These are phyloP conservation scores for Chelmon rostratus DNA, from an alignment of 2,797 vertebrate genomes.

Conservation along the genomic window DNA sequence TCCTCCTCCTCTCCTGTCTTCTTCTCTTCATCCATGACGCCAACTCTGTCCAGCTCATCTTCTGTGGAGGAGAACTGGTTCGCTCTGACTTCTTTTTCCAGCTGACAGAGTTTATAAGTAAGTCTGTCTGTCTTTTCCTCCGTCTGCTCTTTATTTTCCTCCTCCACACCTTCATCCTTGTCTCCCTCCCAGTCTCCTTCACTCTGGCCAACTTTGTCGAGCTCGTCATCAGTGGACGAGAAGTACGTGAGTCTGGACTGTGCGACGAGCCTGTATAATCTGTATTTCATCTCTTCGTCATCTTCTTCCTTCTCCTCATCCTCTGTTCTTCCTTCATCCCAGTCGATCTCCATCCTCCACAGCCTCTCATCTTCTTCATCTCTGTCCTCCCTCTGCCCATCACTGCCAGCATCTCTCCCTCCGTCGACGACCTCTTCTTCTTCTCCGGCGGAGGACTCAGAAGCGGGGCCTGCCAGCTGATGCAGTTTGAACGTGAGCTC, in stretches of 20 bases:
- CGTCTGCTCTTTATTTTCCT: conserved; percentile 39
- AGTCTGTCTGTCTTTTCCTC: conserved; percentile 54
- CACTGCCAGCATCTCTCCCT: not conserved
- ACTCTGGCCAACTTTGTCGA: conserved; percentile 41
- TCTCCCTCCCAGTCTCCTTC: conserved; percentile 53
- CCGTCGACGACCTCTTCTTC: conserved; percentile 18
- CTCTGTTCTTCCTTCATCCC: conserved; percentile 42
- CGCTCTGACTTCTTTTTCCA: conserved; percentile 66
- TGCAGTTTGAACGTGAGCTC: conserved; percentile 54
- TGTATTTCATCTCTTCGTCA: conserved; percentile 52
- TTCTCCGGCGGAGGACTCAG: conserved; percentile 14
- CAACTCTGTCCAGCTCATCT: conserved; percentile 78
- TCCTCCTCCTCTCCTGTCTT: conserved; percentile 24
- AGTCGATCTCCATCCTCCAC: conserved; percentile 45
- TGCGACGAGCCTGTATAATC: conserved; percentile 64
- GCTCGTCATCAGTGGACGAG: conserved; percentile 70
- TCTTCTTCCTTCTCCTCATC: conserved; percentile 40
- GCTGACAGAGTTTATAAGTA: conserved; percentile 59
- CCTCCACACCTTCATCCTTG: conserved; percentile 21
- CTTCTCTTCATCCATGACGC: conserved; percentile 30
- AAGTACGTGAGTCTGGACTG: conserved; percentile 72
- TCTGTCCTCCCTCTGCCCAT: not conserved
- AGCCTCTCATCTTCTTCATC: conserved; percentile 24
- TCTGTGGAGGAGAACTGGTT: conserved; percentile 80
- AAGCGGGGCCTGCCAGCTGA: conserved; percentile 23